Evolutionary conservation across 2,113 vertebrate species (phyloP), one percentile per base, ranked within the genome.

Genomic region (Sinosuthora webbiana): DNA sequence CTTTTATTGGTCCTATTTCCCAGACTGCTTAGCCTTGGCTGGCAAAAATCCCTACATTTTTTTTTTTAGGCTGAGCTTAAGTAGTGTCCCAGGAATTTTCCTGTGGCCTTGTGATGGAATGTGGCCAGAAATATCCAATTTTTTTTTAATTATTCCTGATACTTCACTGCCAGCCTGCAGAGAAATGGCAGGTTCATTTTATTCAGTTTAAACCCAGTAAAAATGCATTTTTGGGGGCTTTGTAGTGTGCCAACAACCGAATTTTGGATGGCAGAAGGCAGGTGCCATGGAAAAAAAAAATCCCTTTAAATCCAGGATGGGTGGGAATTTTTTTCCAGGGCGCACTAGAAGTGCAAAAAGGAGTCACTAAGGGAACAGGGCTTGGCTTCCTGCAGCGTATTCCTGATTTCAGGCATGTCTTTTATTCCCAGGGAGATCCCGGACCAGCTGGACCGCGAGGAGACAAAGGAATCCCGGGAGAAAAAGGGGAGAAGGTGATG

Each of bases 401-500:
- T 57, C 11, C 13, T 52, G 73, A 1, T 55, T 84, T 30, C 31
- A 63, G 44, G 23, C 10, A 15, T 65, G 25, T 78, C 37, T 79
- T 89, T 63, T 67, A 19, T 96, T 49, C 23, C 55, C 85, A 99
- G 99, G 99, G 99, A 63, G 98, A 99, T 71, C 42, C 83, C 4
- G 99, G 99, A 85, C 98, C 98, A 15, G 73, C 96, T 3, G 99
- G 99, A 17, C 97, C 97, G 4, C 98, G 95, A 93, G 99, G 99
- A 81, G 78, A 96, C n/a, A 98, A 97, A 87, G 99, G 99, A 50
- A 95, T 95, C 8, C 97, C 96, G 84, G 99, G 99, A 93, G 97
- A 97, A 93, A 98, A 99, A 95, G 99, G 99, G 96, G 98, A 98
- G 24, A 99, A 99, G 98, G 99, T 99, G 97, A 86, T 0, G 5